Percentiles rank a stretch among this genome's conserved stretches.
Evolutionary conservation across 2,113 vertebrate species (phyloP).

Genomic region (Numenius arquata): DNA sequence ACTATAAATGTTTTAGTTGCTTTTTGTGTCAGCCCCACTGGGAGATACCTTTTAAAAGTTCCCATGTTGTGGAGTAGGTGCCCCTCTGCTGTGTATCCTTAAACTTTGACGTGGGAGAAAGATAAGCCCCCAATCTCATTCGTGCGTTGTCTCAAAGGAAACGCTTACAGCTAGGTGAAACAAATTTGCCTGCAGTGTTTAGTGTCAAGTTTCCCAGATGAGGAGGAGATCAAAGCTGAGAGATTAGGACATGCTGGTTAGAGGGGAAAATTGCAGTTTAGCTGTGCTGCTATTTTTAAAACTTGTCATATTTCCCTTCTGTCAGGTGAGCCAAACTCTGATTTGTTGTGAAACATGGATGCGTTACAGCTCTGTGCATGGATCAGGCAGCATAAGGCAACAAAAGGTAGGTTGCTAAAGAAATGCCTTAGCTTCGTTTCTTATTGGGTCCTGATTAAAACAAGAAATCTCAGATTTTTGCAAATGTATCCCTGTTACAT

Average conservation of each 20-base stretch:
- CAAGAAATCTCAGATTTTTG: not conserved
- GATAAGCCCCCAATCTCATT: not conserved
- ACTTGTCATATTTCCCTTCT: slow-evolving; percentile 32
- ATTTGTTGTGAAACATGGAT: not conserved
- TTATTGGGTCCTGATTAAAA: not conserved
- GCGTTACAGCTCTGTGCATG: not conserved
- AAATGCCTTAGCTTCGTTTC: not conserved
- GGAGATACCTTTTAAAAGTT: not conserved
- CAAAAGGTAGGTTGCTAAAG: not conserved
- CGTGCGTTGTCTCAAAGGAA: not conserved
- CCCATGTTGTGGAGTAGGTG: not conserved
- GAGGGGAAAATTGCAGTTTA: slow-evolving; percentile 54
- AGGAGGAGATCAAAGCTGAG: slow-evolving; percentile 50
- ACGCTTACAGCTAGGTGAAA: not conserved
- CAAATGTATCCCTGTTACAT: not conserved
- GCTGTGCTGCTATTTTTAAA: slow-evolving; percentile 50
- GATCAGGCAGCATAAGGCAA: not conserved
- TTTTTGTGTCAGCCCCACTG: not conserved
- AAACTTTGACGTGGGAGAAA: not conserved
- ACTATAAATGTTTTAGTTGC: not conserved
- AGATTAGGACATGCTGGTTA: slow-evolving; percentile 52
- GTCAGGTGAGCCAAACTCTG: slow-evolving; percentile 35
- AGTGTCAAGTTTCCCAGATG: slow-evolving; percentile 36
- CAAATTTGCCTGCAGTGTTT: slow-evolving; percentile 39
- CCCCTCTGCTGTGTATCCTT: not conserved